Evolutionary conservation across 2,797 vertebrate species (phyloP).

Genomic region (Trichosurus vulpecula): DNA sequence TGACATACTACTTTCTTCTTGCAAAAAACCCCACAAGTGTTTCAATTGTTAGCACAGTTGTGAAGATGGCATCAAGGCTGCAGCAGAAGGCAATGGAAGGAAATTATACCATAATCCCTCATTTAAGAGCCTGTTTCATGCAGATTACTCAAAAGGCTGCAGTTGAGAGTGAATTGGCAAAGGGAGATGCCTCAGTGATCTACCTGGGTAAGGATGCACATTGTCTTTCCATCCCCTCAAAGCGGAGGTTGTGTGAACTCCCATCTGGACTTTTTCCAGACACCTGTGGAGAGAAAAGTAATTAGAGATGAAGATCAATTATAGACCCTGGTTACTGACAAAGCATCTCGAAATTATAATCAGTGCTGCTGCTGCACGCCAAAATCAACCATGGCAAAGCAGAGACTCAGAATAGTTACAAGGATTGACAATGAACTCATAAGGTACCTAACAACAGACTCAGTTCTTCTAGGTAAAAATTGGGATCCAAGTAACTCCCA

Average conservation of each 20-base stretch:
- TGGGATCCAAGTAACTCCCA: conserved; percentile 53
- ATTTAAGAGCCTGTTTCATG: conserved; percentile 54
- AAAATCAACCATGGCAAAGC: conserved; percentile 80
- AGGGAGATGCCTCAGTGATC: background rate
- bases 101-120: conserved; percentile 72
- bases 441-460: conserved; percentile 76
- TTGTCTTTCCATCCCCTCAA: conserved; percentile 93
- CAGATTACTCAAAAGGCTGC: conserved; percentile 56
- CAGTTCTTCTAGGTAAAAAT: conserved; percentile 69
- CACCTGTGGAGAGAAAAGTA: conserved; percentile 87
- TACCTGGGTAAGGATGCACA: conserved; percentile 96
- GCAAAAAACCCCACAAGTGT: conserved; percentile 72
- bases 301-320: conserved; percentile 85
- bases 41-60: conserved; percentile 80
- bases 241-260: conserved; percentile 85
- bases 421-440: conserved; percentile 50
- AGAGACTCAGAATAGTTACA: conserved; percentile 44
- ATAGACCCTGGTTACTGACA: conserved; percentile 82
- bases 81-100: conserved; percentile 71
- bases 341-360: conserved; percentile 82
- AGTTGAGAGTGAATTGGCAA: conserved; percentile 37
- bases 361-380: conserved; percentile 79
- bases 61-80: conserved; percentile 76
- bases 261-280: conserved; percentile 89
- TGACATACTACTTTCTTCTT: conserved; percentile 66